A percentile compares a stretch with the other conserved stretches of the same genome.
Evolutionary conservation across 53 echinoderm and acorn worm genomes (phyloP).

Genomic region (Mesocentrotus franciscanus): DNA sequence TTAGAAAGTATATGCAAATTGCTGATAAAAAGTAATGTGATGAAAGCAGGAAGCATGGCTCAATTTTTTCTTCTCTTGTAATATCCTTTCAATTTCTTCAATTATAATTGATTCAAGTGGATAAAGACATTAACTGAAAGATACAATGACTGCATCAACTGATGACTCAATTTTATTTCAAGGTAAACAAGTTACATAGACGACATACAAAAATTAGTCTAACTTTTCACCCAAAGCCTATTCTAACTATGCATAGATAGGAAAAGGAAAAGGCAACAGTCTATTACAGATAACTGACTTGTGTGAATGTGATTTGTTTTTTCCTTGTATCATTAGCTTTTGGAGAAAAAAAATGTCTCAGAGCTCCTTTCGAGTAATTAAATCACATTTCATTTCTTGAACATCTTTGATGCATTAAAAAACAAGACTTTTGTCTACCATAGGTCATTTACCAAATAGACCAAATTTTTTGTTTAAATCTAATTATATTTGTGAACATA

Average conservation of each 20-base stretch:
- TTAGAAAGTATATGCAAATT: background rate
- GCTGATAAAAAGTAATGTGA: background rate
- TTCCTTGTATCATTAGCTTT: background rate
- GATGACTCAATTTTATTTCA: slow-evolving; percentile 26
- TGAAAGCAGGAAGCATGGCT: background rate
- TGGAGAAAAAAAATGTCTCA: background rate
- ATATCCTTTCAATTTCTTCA: background rate
- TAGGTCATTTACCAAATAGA: background rate
- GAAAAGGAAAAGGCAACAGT: background rate
- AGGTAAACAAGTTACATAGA: background rate
- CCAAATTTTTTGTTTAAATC: background rate
- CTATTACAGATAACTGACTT: background rate
- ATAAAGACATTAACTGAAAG: background rate
- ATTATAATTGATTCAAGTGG: no score
- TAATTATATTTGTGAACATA: background rate
- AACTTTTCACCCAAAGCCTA: background rate
- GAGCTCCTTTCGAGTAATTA: background rate
- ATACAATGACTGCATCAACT: background rate
- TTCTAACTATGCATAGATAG: background rate
- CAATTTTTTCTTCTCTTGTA: background rate
- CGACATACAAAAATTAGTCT: background rate
- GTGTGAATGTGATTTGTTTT: background rate
- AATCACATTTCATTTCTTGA: background rate
- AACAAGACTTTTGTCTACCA: background rate
- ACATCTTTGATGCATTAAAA: background rate